Percentiles rank a stretch among this genome's conserved stretches.
Conservation (phyloP, 2,888 invertebrate genomes). For the Apoderus coryli region DNA sequence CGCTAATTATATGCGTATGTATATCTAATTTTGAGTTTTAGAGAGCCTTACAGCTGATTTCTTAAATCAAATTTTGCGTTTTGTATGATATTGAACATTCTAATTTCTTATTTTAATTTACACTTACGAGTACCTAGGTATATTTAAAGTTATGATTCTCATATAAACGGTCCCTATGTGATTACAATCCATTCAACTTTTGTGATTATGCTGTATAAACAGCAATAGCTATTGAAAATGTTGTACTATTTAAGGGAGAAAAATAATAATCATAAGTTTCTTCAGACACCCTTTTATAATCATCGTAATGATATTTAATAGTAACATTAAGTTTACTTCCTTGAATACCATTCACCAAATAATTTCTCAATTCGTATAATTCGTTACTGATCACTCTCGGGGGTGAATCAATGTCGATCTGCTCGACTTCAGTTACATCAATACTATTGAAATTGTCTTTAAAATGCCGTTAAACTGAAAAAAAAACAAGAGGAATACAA, state of each 20-base stretch:
- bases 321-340: conserved; percentile 51
- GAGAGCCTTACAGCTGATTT: too few species aligned
- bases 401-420: conserved; percentile 39
- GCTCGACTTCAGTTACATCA: conserved; percentile 89
- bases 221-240: conserved; percentile 76
- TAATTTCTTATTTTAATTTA: too few species aligned
- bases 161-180: too few species aligned
- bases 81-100: too few species aligned
- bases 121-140: too few species aligned
- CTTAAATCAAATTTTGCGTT: too few species aligned
- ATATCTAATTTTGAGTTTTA: too few species aligned
- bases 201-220: too few species aligned
- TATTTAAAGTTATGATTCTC: too few species aligned
- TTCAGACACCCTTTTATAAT: conserved; percentile 67
- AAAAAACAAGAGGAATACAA: too few species aligned
- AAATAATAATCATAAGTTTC: conserved; percentile 74
- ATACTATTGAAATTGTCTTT: conserved; percentile 80
- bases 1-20: too few species aligned
- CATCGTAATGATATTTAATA: conserved; percentile 72
- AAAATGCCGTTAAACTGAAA: conserved; percentile 20
- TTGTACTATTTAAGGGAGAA: conserved; percentile 63
- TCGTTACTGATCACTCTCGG: conserved; percentile 48
- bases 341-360: conserved; percentile 54
- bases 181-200: too few species aligned
- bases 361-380: conserved; percentile 45